A percentile compares a stretch with the other conserved stretches of the same genome.
Conservation (phyloP, 92 coral and sea anemone species). For the Zoanthus gigantus region DNA sequence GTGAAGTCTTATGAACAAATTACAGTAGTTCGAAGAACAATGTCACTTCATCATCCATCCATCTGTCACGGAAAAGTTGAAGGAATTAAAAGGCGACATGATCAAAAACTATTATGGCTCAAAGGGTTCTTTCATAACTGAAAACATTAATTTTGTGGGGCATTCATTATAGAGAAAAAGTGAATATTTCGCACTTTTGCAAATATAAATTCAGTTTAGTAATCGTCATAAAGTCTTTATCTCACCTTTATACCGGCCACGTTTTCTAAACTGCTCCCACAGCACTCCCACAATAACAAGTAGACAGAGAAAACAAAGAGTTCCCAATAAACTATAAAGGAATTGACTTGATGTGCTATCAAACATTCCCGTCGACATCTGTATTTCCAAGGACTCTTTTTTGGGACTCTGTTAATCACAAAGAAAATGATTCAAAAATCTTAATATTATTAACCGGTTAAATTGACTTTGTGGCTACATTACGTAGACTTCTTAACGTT, state of each 20-base stretch:
- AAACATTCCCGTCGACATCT: slow-evolving; percentile 33
- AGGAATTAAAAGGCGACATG: too few species aligned
- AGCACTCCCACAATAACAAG: background rate
- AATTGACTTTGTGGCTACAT: background rate
- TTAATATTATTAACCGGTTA: background rate
- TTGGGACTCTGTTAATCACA: background rate
- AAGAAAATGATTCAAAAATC: background rate
- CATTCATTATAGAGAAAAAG: too few species aligned
- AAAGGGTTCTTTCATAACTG: too few species aligned
- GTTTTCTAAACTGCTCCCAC: slow-evolving; percentile 26
- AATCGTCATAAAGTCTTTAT: background rate
- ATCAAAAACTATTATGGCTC: too few species aligned
- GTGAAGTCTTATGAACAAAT: too few species aligned
- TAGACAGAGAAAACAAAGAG: background rate
- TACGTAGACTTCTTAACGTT: background rate
- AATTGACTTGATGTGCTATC: slow-evolving; percentile 8
- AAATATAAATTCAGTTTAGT: too few species aligned
- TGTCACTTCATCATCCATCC: too few species aligned
- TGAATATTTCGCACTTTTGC: too few species aligned
- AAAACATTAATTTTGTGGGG: too few species aligned
- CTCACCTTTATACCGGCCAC: slow-evolving; percentile 13
- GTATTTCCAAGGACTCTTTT: background rate
- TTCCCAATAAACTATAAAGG: slow-evolving; percentile 2
- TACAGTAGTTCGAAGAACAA: too few species aligned
- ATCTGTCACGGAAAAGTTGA: too few species aligned